Base-by-base conservation (phyloP, 2,888 invertebrate species). In the Drosophila pseudotalamancana region DNA sequence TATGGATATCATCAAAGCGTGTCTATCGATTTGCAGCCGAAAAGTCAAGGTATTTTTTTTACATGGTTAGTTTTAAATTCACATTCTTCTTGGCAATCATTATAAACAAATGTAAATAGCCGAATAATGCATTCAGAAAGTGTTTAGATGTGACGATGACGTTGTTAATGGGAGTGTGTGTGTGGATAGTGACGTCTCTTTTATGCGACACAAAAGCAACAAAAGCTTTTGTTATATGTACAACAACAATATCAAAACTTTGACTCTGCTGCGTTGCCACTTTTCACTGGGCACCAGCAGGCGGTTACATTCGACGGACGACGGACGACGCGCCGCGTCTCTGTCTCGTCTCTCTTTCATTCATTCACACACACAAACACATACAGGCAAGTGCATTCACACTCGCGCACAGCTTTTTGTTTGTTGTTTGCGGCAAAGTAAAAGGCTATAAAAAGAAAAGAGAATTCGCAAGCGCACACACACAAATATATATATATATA, bases 401-500 rank as follows among this genome's bases (percentile, higher is more conserved):
- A 43, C 34, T 12, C 34, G 34, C 40, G 39, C 42, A 39, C 29
- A 27, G 35, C 39, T 59, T 68, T 61, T 48, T 69, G 51, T 72
- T 77, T 66, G 66, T 80, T 77, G 77, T 56, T 84, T 76, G 76
- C 68, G 56, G 54, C 72, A 43, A 72, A 77, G 68, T 69, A 81
- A 85, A 82, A 70, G 66, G 72, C 82, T 71, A 87, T 78, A 73
- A 76, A 85, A 85, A 85, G 67, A 67, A 72, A 68, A 69, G 56
- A 78, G 71, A 55, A 70, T 72, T 70, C 59, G 64, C 63, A 48
- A 42, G 45, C 57, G 23, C 56, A 60, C 37, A 34, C 48, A 46
- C 50, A 31, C 45, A 55, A 21, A 45, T 25, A 45, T 18, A 56
- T 4, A 21, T 5, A 25, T 11, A 25, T 9, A 56, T 18, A n/a